phyloP scores from a whole-genome alignment of 2,113 vertebrate species.

The Coregonus clupeaformis region DNA sequence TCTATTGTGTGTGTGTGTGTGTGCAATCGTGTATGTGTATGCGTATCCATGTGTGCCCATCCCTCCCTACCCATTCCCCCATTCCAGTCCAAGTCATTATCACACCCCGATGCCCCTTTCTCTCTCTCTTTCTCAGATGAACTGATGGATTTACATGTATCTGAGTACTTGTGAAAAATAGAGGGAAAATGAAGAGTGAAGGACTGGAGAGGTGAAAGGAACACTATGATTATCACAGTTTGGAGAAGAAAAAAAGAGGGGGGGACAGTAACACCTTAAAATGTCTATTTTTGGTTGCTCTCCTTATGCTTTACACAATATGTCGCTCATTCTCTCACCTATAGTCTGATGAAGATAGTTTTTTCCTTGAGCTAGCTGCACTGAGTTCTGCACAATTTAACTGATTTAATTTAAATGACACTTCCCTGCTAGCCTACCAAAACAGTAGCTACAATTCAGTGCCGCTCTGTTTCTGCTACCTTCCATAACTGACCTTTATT shows the following conservation, averaged over 20 bases:
- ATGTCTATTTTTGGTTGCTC: neutral
- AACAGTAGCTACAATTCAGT: too few relatives aligned
- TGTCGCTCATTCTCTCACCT: neutral
- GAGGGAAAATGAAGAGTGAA: too few relatives aligned
- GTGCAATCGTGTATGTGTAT: slow-evolving; percentile 14
- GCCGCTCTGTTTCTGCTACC: too few relatives aligned
- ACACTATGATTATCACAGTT: too few relatives aligned
- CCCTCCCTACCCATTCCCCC: slow-evolving; percentile 55
- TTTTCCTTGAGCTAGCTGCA: too few relatives aligned
- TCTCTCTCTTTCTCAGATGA: slow-evolving; percentile 33
- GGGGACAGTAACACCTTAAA: neutral
- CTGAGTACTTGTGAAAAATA: neutral
- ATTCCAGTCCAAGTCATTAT: slow-evolving; percentile 66
- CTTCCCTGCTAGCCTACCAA: too few relatives aligned
- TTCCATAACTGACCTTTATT: too few relatives aligned
- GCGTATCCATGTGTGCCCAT: slow-evolving; percentile 16
- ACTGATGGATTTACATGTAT: neutral
- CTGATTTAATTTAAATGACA: too few relatives aligned
- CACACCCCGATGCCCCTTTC: slow-evolving; percentile 53
- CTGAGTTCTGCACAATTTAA: too few relatives aligned
- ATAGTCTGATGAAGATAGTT: neutral
- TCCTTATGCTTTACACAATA: neutral
- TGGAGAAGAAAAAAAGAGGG: neutral
- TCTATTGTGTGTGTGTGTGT: slow-evolving; percentile 32
- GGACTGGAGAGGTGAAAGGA: too few relatives aligned